Evolutionary conservation across 2,113 vertebrate species (phyloP).

Genomic region (Seriola rivoliana): DNA sequence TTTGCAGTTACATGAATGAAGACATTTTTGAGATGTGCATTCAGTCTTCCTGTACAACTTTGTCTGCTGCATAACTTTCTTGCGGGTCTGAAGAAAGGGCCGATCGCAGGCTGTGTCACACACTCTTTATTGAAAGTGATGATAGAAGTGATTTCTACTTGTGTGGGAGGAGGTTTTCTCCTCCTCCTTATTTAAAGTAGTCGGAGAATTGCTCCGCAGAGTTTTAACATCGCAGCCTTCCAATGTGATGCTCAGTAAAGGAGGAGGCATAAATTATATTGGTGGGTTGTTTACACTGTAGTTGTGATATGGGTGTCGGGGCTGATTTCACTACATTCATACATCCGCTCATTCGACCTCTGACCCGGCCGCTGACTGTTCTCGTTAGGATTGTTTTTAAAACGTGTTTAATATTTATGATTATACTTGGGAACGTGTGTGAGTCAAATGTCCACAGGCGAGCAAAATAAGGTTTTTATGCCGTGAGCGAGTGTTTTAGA

Average conservation of each 20-base stretch:
- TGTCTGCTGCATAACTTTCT: constrained; percentile 22
- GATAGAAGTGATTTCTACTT: not conserved
- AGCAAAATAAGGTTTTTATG: not conserved
- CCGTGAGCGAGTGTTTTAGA: not conserved
- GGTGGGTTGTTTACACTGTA: not conserved
- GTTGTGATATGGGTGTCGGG: not conserved
- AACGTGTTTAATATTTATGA: not conserved
- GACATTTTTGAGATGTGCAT: constrained; percentile 1
- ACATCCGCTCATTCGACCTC: not conserved
- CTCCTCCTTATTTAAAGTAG: constrained; percentile 6
- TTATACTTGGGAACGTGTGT: not conserved
- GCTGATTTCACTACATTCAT: not conserved
- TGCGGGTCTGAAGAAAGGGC: constrained; percentile 13
- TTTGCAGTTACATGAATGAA: constrained; percentile 30
- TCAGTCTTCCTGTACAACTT: constrained; percentile 16
- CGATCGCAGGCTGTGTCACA: not conserved
- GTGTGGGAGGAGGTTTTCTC: not conserved
- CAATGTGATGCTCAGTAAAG: not conserved
- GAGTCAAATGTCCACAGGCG: not conserved
- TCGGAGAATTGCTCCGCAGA: not conserved
- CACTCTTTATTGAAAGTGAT: not conserved
- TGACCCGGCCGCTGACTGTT: not conserved
- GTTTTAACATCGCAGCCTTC: not conserved
- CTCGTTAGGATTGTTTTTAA: not conserved
- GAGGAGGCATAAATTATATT: not conserved